Evolutionary conservation across 2,797 vertebrate genomes (phyloP).

Genomic region (Sciurus vulgaris): DNA sequence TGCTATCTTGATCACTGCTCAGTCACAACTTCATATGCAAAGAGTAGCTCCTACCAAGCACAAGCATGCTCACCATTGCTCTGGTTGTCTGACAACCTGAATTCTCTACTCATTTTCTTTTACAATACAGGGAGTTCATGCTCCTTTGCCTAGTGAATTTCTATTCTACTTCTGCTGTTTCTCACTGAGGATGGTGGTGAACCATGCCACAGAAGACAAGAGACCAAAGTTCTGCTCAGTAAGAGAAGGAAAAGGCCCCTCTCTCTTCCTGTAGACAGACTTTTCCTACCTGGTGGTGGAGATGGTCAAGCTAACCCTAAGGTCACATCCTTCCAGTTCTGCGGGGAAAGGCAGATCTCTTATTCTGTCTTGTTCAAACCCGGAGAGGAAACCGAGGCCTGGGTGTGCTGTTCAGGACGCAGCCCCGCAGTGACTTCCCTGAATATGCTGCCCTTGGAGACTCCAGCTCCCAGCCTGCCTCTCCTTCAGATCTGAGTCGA

Average conservation of each 20-base stretch:
- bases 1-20: not conserved
- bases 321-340: not conserved
- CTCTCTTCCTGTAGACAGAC: conserved; percentile 5
- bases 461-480: not conserved
- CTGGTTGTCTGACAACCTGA: not conserved
- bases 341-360: not conserved
- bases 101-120: not conserved
- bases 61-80: not conserved
- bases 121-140: not conserved
- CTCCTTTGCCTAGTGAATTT: not conserved
- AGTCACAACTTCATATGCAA: not conserved
- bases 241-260: not conserved
- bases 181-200: not conserved
- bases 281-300: not conserved
- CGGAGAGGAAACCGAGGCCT: too few relatives aligned
- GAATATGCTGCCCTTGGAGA: not conserved
- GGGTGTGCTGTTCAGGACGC: not conserved
- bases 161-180: not conserved
- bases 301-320: not conserved
- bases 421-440: not conserved
- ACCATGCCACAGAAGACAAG: not conserved
- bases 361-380: not conserved
- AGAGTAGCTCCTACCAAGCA: not conserved
- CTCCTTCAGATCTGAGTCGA: not conserved
- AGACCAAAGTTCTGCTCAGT: not conserved